Evolutionary conservation across 2,797 vertebrate genomes (phyloP).

Genomic region (Syndactyla subalaris): DNA sequence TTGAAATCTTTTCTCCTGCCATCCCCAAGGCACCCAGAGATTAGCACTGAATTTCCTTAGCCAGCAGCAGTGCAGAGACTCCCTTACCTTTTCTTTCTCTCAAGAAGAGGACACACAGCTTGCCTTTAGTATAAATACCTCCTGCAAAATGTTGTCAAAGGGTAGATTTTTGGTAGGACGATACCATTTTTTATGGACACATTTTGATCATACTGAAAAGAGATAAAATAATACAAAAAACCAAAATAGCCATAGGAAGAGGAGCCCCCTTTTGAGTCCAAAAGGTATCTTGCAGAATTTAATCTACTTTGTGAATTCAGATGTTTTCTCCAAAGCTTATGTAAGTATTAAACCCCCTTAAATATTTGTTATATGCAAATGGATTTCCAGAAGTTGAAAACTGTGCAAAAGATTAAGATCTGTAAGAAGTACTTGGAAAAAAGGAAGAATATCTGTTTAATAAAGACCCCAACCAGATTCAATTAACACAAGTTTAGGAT

Average conservation of each 20-base stretch:
- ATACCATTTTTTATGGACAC: neutral
- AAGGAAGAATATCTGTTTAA: neutral
- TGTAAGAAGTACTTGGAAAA: neutral
- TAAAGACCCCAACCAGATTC: neutral
- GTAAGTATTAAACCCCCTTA: neutral
- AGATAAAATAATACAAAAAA: neutral
- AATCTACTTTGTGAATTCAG: neutral
- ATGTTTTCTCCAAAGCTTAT: neutral
- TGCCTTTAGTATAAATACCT: neutral
- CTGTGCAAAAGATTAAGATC: neutral
- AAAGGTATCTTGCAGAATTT: neutral
- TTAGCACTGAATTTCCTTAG: neutral
- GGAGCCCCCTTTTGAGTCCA: neutral
- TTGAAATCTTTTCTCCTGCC: slow-evolving; percentile 11
- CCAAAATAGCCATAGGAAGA: neutral
- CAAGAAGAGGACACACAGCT: neutral
- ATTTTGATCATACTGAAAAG: neutral
- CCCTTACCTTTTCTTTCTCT: neutral
- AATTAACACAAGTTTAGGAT: neutral
- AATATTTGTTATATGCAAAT: neutral
- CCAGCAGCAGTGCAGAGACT: neutral
- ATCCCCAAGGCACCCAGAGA: slow-evolving; percentile 1
- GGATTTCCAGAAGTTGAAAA: neutral
- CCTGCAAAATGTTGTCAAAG: neutral
- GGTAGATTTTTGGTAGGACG: neutral